Percentiles rank a stretch among this genome's conserved stretches.
phyloP scores from a whole-genome alignment of 2,888 invertebrate genomes.

The Aphidoletes aphidimyza region DNA sequence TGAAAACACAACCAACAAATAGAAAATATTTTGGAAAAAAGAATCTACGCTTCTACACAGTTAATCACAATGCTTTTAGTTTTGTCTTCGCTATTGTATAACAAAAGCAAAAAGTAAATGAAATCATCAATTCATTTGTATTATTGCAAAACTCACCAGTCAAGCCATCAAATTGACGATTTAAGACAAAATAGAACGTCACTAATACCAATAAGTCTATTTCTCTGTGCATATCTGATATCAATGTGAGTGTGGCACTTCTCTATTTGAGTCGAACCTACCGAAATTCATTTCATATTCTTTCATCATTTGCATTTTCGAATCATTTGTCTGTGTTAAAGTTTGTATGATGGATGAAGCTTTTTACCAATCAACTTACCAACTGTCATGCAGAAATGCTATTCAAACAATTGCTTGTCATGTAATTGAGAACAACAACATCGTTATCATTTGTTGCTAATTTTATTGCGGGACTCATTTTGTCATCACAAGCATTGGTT shows the following conservation, averaged over 20 bases:
- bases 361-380: too few species aligned
- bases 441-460: conserved; percentile 21
- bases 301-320: not conserved
- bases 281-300: not conserved
- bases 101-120: not conserved
- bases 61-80: not conserved
- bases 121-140: not conserved
- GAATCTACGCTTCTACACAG: not conserved
- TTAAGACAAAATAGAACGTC: not conserved
- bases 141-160: not conserved
- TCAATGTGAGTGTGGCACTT: conserved; percentile 36
- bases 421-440: too few species aligned
- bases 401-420: too few species aligned
- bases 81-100: not conserved
- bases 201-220: not conserved
- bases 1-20: not conserved
- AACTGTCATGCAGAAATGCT: too few species aligned
- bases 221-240: not conserved
- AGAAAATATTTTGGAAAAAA: not conserved
- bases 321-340: not conserved
- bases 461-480: not conserved
- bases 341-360: not conserved
- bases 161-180: not conserved
- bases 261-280: not conserved
- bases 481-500: not conserved